Conservation (phyloP, 2,797 vertebrate species). For the Melanotaenia pygmaea region DNA sequence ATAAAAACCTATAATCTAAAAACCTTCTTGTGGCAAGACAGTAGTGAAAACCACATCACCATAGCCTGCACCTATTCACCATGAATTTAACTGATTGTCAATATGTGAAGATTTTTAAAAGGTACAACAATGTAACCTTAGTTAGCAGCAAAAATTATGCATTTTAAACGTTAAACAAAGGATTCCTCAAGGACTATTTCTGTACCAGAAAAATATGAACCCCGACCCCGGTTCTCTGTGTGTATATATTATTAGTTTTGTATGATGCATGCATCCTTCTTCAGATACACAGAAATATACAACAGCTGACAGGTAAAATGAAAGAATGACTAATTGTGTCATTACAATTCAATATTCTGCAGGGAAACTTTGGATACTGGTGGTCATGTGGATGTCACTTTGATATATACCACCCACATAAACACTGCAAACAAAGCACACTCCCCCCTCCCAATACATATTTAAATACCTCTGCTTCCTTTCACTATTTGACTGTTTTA, state of each 20-base stretch:
- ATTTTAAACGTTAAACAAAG: background rate
- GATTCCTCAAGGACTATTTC: background rate
- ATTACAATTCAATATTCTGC: constrained; percentile 2
- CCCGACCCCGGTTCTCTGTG: background rate
- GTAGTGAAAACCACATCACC: background rate
- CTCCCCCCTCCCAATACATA: background rate
- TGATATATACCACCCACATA: background rate
- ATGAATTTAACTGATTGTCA: background rate
- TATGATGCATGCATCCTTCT: background rate
- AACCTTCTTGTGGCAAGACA: background rate
- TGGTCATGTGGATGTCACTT: background rate
- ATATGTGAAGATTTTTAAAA: background rate
- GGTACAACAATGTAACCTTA: background rate
- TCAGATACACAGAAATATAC: background rate
- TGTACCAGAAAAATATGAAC: background rate
- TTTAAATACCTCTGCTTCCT: background rate
- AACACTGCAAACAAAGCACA: background rate
- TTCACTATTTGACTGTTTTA: constrained; percentile 7
- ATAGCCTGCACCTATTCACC: too few relatives aligned
- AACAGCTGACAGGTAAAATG: background rate
- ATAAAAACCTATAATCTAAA: background rate
- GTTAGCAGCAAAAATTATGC: background rate
- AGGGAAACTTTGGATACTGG: background rate
- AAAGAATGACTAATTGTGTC: background rate
- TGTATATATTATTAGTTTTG: background rate